These are phyloP conservation scores for Drosophila auraria DNA, from an alignment of 1,140 invertebrate genomes.

Conservation along the genomic window DNA sequence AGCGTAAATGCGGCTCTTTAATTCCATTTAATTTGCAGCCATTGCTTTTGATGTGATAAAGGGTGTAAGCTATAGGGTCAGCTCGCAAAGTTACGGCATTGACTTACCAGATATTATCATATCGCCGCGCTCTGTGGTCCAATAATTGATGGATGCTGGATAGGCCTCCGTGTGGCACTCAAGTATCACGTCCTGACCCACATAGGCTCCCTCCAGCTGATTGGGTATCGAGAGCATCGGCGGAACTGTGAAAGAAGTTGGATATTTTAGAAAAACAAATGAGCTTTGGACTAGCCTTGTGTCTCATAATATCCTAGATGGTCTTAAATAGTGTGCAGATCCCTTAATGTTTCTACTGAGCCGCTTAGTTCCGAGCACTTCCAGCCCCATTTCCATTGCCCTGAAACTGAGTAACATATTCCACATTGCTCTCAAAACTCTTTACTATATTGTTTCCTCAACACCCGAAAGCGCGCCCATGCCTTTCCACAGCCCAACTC, in stretches of 20 bases:
- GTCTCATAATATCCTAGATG: too few species aligned
- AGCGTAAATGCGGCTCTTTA: constrained; percentile 55
- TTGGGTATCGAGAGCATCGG: constrained; percentile 95
- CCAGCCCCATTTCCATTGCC: neutral
- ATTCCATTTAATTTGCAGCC: constrained; percentile 23
- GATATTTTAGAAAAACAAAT: neutral
- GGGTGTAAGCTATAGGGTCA: neutral
- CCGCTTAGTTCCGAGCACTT: neutral
- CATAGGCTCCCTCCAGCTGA: constrained; percentile 92
- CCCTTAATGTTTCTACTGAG: neutral
- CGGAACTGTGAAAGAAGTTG: constrained; percentile 88
- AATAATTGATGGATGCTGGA: constrained; percentile 95
- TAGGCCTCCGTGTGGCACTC: constrained; percentile 96
- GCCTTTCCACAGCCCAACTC: neutral
- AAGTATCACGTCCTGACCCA: constrained; percentile 92
- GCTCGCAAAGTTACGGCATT: constrained; percentile 40
- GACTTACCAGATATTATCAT: constrained; percentile 95
- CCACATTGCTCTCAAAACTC: constrained; percentile 15
- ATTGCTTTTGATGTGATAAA: neutral
- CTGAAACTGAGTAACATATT: neutral
- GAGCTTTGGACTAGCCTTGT: neutral
- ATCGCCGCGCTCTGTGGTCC: constrained; percentile 93
- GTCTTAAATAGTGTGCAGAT: too few species aligned
- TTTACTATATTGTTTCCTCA: constrained; percentile 21
- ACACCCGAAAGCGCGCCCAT: neutral